phyloP scores from a whole-genome alignment of 2,888 invertebrate genomes.

The Ceraclea dissimilis region DNA sequence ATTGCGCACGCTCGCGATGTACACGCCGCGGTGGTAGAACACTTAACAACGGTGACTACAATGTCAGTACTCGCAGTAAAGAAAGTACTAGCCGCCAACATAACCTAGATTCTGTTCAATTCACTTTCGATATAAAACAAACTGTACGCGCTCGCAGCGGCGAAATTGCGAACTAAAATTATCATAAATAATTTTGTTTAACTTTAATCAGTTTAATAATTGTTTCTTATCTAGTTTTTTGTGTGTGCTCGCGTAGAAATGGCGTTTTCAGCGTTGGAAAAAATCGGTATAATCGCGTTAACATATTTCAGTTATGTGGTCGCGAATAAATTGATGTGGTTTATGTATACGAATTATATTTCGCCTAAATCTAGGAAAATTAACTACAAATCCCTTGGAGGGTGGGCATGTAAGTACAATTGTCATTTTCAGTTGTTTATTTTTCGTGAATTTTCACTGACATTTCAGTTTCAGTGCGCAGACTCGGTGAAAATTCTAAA shows the following conservation, averaged over 20 bases:
- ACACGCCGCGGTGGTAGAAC: not conserved
- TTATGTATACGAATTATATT: conserved; percentile 38
- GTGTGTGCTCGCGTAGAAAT: conserved; percentile 3
- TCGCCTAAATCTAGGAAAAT: conserved; percentile 52
- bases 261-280: conserved; percentile 37
- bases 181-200: not conserved
- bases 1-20: not conserved
- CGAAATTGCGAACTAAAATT: not conserved
- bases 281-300: conserved; percentile 42
- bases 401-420: conserved; percentile 70
- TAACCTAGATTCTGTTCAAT: not conserved
- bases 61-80: not conserved
- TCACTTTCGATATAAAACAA: not conserved
- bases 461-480: conserved; percentile 5
- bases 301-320: conserved; percentile 30
- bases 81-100: not conserved
- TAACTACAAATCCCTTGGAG: conserved; percentile 61
- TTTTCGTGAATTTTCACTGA: not conserved
- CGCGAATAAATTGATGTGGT: conserved; percentile 17
- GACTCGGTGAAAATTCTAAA: not conserved
- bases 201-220: not conserved
- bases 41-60: not conserved
- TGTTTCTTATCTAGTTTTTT: not conserved
- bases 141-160: not conserved
- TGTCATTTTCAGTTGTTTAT: not conserved